Conservation (phyloP, 1,140 invertebrate genomes). For the Microplitis mediator region DNA sequence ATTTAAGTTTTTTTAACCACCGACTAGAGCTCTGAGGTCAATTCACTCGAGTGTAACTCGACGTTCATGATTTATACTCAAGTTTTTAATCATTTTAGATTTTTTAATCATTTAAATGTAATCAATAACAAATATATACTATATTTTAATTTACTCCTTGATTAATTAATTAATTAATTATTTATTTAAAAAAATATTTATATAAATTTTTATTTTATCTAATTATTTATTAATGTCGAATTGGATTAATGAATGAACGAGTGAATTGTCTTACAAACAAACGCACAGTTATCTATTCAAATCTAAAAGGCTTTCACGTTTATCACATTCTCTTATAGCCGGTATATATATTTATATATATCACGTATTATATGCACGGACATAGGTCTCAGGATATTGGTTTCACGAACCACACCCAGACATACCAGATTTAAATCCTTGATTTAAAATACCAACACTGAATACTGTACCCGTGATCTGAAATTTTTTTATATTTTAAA, state of each 20-base stretch:
- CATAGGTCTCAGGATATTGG: slow-evolving; percentile 12
- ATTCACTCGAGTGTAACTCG: slow-evolving; percentile 23
- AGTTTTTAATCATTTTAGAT: too few species aligned
- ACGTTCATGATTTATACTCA: neutral
- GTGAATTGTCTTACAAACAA: neutral
- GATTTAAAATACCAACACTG: slow-evolving; percentile 3
- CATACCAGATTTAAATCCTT: slow-evolving; percentile 23
- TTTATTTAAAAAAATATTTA: neutral
- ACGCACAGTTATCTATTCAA: neutral
- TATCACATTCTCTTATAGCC: slow-evolving; percentile 7
- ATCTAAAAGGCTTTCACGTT: slow-evolving; percentile 7
- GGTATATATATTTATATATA: neutral
- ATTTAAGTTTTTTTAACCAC: too few species aligned
- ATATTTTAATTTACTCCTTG: too few species aligned
- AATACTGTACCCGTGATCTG: too few species aligned
- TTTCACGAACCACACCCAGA: slow-evolving; percentile 27
- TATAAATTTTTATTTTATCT: neutral
- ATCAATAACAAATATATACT: too few species aligned
- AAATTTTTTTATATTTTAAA: neutral
- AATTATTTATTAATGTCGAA: neutral
- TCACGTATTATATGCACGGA: neutral
- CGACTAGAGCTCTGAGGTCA: slow-evolving; percentile 8
- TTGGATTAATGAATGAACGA: neutral
- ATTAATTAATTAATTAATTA: neutral
- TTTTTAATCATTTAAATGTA: too few species aligned